phyloP scores from a whole-genome alignment of 1,140 invertebrate genomes.

The Copidosoma floridanum region DNA sequence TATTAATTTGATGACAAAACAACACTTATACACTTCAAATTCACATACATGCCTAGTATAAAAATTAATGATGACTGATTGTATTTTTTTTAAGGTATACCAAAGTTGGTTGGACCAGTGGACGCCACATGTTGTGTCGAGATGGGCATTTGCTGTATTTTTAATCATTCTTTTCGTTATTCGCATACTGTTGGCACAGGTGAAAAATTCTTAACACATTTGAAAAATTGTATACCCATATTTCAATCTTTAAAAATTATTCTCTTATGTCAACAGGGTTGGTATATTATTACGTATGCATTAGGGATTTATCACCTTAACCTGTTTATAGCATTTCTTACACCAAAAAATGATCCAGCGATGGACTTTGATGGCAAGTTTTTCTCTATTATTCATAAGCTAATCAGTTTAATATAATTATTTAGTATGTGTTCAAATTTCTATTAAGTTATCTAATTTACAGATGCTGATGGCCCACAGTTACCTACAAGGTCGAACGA shows the following conservation, averaged over 20 bases:
- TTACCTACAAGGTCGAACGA: constrained; percentile 93
- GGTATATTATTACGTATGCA: constrained; percentile 99
- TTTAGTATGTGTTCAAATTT: too few species aligned
- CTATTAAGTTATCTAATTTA: constrained; percentile 20
- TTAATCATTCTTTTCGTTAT: constrained; percentile 48
- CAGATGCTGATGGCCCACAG: constrained; percentile 82
- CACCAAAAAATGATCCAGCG: constrained; percentile 98
- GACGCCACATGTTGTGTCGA: constrained; percentile 50
- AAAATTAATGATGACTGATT: too few species aligned
- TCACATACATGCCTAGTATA: too few species aligned
- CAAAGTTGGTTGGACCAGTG: constrained; percentile 52
- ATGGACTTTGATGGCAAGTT: constrained; percentile 84
- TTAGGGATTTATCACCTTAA: constrained; percentile 99
- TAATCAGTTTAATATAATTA: constrained; percentile 2
- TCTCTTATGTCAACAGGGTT: constrained; percentile 73
- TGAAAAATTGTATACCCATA: not conserved
- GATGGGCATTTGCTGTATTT: constrained; percentile 45
- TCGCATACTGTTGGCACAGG: constrained; percentile 48
- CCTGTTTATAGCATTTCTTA: constrained; percentile 98
- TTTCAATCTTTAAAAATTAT: constrained; percentile 5
- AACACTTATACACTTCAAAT: too few species aligned
- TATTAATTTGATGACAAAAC: too few species aligned
- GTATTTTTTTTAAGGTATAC: constrained; percentile 43
- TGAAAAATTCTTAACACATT: constrained; percentile 17
- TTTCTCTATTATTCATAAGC: not conserved